Base-by-base conservation (phyloP, 2,888 invertebrate species). In the Yponomeuta malinellus region DNA sequence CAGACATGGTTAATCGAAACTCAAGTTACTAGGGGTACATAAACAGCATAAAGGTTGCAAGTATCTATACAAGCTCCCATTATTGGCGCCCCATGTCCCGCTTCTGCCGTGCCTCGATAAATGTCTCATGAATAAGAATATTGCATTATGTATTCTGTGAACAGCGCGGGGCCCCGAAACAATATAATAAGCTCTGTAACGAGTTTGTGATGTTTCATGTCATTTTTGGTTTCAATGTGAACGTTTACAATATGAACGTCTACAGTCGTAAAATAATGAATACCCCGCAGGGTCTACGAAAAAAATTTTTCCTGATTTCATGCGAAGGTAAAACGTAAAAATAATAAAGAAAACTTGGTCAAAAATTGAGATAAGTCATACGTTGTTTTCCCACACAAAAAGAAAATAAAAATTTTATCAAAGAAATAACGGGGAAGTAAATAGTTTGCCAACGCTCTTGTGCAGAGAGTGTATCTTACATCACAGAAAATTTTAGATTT, bases 51-150 rank as follows among this genome's bases (percentile, higher is more conserved):
- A 37, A 33, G 33, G 12, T 59, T 59, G 12, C 52, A 12, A 3
- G 52, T 15, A 59, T 59, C 52, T 9, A 12, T 59, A 59, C 52
- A 59, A 59, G 52, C 52, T 59, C 52, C 52, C 52, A 15, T 59
- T 59, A 59, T 59, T 59, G 52, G 52, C 52, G 52, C 52, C 15
- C 52, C 52, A 59, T 59, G 52, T 15, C 72, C 52, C 37, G n/a
- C 37, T 29, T 10, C 48, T 31, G 63, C 67, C 73, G 74, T 72
- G 72, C 75, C 74, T 76, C 82, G 81, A 85, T 86, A 85, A 86
- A 83, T 83, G 83, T 83, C 87, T 87, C 87, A 88, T 88, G 87
- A 88, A 88, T 88, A 89, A 82, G 81, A 83, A 87, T 86, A 87
- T 85, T 84, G 84, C 86, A 87, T 87, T 85, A 87, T 78, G 83